Conservation (phyloP, 2,888 invertebrate species). For the Clostera curtula region DNA sequence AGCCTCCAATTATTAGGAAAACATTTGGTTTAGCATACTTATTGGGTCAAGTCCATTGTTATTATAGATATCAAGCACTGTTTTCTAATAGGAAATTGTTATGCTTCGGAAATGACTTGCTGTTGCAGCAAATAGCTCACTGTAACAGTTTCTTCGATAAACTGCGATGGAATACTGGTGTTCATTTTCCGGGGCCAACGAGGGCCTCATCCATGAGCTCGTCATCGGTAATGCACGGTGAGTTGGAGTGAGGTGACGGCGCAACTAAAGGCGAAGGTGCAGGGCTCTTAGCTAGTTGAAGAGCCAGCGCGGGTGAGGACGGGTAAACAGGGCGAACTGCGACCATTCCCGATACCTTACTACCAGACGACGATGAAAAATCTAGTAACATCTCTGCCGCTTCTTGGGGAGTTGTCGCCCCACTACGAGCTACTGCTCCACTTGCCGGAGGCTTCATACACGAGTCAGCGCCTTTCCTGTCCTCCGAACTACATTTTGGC, state of each 20-base stretch:
- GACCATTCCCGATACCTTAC: slow-evolving; percentile 68
- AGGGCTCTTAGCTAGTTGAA: slow-evolving; percentile 86
- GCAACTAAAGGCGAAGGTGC: slow-evolving; percentile 81
- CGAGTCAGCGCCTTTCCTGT: slow-evolving; percentile 62
- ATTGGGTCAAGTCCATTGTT: too few relatives aligned
- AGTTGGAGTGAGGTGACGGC: slow-evolving; percentile 81
- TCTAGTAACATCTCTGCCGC: slow-evolving; percentile 80
- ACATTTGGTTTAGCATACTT: too few relatives aligned
- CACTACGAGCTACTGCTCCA: slow-evolving; percentile 55
- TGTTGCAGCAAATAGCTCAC: slow-evolving; percentile 20
- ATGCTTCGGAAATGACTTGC: too few relatives aligned
- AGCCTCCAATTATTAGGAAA: too few relatives aligned
- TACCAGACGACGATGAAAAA: slow-evolving; percentile 77
- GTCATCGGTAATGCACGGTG: slow-evolving; percentile 90
- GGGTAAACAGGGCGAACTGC: slow-evolving; percentile 75
- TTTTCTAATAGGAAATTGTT: too few relatives aligned
- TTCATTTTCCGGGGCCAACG: slow-evolving; percentile 84
- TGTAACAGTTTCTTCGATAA: not conserved
- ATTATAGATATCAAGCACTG: too few relatives aligned
- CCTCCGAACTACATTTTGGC: slow-evolving; percentile 60
- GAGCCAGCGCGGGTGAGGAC: slow-evolving; percentile 77
- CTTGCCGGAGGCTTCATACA: slow-evolving; percentile 66
- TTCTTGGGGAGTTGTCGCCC: slow-evolving; percentile 72
- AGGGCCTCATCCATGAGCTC: slow-evolving; percentile 93
- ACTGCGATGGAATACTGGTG: slow-evolving; percentile 6